Conservation (phyloP, 2,888 invertebrate genomes). For the Blastobasis lacticolella region DNA sequence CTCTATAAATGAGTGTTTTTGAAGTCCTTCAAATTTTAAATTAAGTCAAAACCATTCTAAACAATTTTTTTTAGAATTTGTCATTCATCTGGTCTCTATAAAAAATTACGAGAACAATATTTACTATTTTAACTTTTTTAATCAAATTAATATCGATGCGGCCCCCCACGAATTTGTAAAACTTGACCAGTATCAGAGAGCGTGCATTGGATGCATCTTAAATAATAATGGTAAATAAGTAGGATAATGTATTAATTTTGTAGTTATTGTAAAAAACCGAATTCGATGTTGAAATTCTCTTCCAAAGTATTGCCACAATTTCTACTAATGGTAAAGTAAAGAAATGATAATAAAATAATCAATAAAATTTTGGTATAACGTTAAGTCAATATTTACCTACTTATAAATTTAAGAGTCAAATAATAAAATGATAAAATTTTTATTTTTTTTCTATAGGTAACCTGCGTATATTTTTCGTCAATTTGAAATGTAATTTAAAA, state of each 20-base stretch:
- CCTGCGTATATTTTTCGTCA: constrained; percentile 10
- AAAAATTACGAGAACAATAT: no score
- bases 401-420: constrained; percentile 16
- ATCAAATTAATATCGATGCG: no score
- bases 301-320: constrained; percentile 66
- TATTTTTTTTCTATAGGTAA: constrained; percentile 12
- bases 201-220: constrained; percentile 53
- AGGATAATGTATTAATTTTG: constrained; percentile 24
- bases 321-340: constrained; percentile 39
- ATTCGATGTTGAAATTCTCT: constrained; percentile 60
- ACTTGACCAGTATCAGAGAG: no score
- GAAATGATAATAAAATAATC: constrained; percentile 15
- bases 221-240: constrained; percentile 25
- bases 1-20: no score
- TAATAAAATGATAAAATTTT: constrained; percentile 1
- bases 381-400: constrained; percentile 27
- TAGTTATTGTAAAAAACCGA: constrained; percentile 51
- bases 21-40: no score
- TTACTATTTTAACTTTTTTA: no score
- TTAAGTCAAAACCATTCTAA: no score
- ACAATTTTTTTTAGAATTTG: no score
- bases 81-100: no score
- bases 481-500: constrained; percentile 3
- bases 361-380: constrained; percentile 31
- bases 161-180: no score